These are phyloP conservation scores for Lissocephala sabroskyi DNA, from an alignment of 2,888 invertebrate genomes.

Conservation along the genomic window DNA sequence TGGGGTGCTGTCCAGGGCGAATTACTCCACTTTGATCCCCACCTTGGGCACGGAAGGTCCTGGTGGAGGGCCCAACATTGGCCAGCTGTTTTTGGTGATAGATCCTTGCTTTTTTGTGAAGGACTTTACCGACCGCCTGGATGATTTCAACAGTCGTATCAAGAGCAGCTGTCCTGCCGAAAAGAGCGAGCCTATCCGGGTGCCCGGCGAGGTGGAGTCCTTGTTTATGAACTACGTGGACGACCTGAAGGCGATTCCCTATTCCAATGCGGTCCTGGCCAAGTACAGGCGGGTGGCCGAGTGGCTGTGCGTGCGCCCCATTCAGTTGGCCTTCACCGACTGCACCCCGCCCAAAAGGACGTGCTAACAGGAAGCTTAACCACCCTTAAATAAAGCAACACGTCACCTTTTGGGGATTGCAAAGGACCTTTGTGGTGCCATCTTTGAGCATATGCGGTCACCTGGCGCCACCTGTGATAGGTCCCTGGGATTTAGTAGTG, in stretches of 20 bases:
- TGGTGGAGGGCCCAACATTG: slow-evolving; percentile 20
- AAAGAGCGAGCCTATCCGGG: slow-evolving; percentile 4
- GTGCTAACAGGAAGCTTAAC: too few species aligned
- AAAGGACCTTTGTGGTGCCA: too few species aligned
- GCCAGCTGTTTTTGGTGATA: slow-evolving; percentile 31
- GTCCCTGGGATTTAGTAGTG: too few species aligned
- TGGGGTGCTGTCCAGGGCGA: slow-evolving; percentile 39
- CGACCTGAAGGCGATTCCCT: slow-evolving; percentile 24
- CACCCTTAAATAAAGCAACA: too few species aligned
- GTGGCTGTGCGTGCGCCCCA: slow-evolving; percentile 24
- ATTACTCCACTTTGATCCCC: slow-evolving; percentile 27
- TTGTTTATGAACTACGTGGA: slow-evolving; percentile 32
- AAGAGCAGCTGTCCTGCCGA: slow-evolving; percentile 8
- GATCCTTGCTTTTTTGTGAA: slow-evolving; percentile 36
- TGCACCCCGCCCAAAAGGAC: too few species aligned
- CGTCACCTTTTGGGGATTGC: too few species aligned
- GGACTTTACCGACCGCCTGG: slow-evolving; percentile 30
- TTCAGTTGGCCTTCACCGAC: slow-evolving; percentile 21
- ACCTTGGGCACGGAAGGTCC: slow-evolving; percentile 3
- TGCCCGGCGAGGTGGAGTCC: slow-evolving; percentile 29
- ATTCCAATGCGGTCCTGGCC: slow-evolving; percentile 24
- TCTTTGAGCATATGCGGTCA: too few species aligned
- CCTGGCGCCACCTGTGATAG: too few species aligned
- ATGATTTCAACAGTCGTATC: slow-evolving; percentile 29
- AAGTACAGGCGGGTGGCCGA: slow-evolving; percentile 25